phyloP scores from a whole-genome alignment of 1,140 invertebrate species.

The Melitaea cinxia region DNA sequence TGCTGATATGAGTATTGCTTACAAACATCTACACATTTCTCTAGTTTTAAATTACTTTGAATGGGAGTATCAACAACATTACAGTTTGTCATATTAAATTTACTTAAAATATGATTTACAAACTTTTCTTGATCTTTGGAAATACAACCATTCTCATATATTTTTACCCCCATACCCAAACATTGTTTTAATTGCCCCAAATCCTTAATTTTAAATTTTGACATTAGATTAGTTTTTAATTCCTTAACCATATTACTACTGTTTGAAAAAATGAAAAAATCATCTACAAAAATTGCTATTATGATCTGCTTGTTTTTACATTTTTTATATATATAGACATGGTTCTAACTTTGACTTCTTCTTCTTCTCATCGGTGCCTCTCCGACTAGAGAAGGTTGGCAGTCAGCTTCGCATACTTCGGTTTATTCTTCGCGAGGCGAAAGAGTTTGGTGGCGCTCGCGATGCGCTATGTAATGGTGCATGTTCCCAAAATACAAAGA shows the following conservation, averaged over 20 bases:
- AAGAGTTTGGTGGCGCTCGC: too few species aligned
- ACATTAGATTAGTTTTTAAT: neutral
- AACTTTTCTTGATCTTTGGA: neutral
- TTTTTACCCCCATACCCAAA: neutral
- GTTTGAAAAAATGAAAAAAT: conserved; percentile 9
- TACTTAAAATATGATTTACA: conserved; percentile 2
- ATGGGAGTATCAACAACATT: conserved; percentile 25
- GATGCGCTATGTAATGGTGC: too few species aligned
- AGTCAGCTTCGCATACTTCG: too few species aligned
- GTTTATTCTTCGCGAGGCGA: too few species aligned
- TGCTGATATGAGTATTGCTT: conserved; percentile 18
- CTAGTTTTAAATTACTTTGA: conserved; percentile 25
- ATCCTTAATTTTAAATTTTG: conserved; percentile 6
- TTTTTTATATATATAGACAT: too few species aligned
- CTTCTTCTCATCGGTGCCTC: too few species aligned
- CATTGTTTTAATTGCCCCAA: conserved; percentile 10
- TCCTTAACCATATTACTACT: neutral
- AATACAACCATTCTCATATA: neutral
- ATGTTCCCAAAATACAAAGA: too few species aligned
- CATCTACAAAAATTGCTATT: conserved; percentile 11
- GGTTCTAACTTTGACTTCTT: too few species aligned
- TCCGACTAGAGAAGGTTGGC: too few species aligned
- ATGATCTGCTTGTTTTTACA: too few species aligned
- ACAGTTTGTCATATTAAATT: conserved; percentile 23
- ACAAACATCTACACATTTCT: conserved; percentile 3